Base-by-base conservation (phyloP, 2,888 invertebrate species). In the Lepidochrysops patricia region DNA sequence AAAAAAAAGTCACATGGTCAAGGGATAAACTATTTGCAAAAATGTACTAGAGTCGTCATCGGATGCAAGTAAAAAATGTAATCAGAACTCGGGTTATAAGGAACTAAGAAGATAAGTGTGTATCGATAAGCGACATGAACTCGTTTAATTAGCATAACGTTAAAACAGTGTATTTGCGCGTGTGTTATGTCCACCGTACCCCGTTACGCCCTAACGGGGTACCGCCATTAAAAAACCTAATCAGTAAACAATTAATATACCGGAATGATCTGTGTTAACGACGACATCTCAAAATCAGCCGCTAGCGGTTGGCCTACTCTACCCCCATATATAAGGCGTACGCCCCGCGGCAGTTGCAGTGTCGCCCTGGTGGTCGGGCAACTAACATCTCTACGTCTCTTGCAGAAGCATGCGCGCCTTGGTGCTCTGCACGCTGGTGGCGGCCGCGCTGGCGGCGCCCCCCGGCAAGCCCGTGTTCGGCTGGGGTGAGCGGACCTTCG, bases 241-340 rank as follows among this genome's bases (percentile, higher is more conserved):
- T 70, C 72, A 77, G 77, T 75, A 74, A 72, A 77, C 75, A 79
- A 79, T 78, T 76, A 80, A 72, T 71, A 69, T 84, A 85, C 87
- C 84, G 82, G 82, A 76, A 65, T 63, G 71, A 88, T 79, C 77
- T 82, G 76, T 82, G 89, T 75, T 85, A 89, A 87, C 73, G 86
- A 83, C 80, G 80, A 78, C 79, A 79, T 81, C 82, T 78, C 72
- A 78, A 80, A 82, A 82, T 80, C 79, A 73, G 72, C 70, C 71
- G 74, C 69, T 84, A 87, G 85, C 89, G 89, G 89, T 87, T 86
- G 88, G 76, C 89, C 88, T 84, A 89, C 86, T 75, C 80, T 82
- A 72, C 74, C 65, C 68, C 70, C 66, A 75, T 86, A 89, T 89
- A 89, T 87, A 89, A 82, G 80, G 79, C 81, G 83, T 67, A 79